These are phyloP conservation scores for Agrypnus murinus DNA, from an alignment of 2,888 invertebrate genomes.

Conservation along the genomic window DNA sequence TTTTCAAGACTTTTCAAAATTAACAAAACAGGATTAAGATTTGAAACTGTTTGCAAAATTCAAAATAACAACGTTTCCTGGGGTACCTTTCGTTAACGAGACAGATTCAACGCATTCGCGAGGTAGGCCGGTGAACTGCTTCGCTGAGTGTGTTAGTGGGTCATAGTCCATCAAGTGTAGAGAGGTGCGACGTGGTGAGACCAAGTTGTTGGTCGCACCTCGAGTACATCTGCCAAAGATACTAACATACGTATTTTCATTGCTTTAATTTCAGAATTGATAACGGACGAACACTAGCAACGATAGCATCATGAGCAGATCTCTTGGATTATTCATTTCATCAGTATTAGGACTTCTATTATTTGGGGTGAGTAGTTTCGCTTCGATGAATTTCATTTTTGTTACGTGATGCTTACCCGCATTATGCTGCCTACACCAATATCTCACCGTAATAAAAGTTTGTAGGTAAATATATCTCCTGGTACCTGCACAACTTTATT, in stretches of 20 bases:
- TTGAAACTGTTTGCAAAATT: background rate
- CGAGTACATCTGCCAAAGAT: constrained; percentile 48
- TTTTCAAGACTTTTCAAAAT: too few relatives aligned
- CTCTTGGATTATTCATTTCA: constrained; percentile 60
- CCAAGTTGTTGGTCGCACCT: constrained; percentile 49
- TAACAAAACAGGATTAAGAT: too few relatives aligned
- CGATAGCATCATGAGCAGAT: constrained; percentile 64
- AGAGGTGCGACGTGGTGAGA: constrained; percentile 53
- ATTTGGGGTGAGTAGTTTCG: constrained; percentile 62
- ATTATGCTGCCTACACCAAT: too few relatives aligned
- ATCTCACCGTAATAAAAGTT: constrained; percentile 30
- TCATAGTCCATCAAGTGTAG: constrained; percentile 67
- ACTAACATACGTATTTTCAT: constrained; percentile 64
- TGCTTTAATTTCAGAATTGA: constrained; percentile 66
- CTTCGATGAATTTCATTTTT: background rate
- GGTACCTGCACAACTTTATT: constrained; percentile 47
- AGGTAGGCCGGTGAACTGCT: constrained; percentile 66
- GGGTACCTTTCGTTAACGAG: constrained; percentile 32
- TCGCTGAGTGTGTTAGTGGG: constrained; percentile 70
- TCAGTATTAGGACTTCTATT: constrained; percentile 61
- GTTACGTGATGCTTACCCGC: constrained; percentile 24
- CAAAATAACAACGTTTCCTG: background rate
- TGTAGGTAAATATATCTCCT: constrained; percentile 44
- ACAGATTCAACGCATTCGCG: constrained; percentile 52
- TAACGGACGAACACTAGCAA: constrained; percentile 61